Percentiles rank a stretch among this genome's conserved stretches.
These are phyloP conservation scores for Agelastica alni DNA, from an alignment of 2,888 invertebrate genomes.

Conservation along the genomic window DNA sequence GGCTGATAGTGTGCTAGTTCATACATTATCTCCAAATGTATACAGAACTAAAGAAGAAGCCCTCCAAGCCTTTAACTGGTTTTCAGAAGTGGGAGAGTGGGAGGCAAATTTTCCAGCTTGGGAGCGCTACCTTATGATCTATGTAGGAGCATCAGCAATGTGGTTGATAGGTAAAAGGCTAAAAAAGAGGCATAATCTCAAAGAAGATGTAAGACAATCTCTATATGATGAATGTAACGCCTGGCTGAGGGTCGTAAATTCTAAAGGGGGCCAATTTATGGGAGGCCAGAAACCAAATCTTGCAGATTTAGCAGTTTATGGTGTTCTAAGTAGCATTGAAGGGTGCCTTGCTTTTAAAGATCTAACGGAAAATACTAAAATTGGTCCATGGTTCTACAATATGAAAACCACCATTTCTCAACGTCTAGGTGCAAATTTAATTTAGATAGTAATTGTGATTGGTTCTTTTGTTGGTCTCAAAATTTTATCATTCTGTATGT, in stretches of 20 bases:
- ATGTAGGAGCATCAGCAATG: constrained; percentile 93
- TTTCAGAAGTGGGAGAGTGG: constrained; percentile 93
- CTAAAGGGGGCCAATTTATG: constrained; percentile 72
- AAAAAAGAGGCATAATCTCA: constrained; percentile 83
- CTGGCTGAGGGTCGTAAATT: constrained; percentile 75
- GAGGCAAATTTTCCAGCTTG: constrained; percentile 81
- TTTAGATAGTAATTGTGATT: constrained; percentile 27
- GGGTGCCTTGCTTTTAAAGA: constrained; percentile 91
- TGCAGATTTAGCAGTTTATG: constrained; percentile 90
- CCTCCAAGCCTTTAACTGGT: constrained; percentile 91
- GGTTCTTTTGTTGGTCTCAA: background rate
- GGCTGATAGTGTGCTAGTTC: constrained; percentile 91
- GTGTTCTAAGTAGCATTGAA: constrained; percentile 89
- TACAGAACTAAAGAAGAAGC: constrained; percentile 87
- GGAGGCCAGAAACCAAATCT: constrained; percentile 89
- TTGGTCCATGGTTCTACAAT: constrained; percentile 77
- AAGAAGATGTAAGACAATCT: constrained; percentile 86
- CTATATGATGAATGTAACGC: constrained; percentile 86
- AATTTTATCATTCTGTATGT: too few relatives aligned
- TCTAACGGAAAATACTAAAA: constrained; percentile 71
- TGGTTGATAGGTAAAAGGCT: constrained; percentile 87
- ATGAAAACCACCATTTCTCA: constrained; percentile 69
- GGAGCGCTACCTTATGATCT: constrained; percentile 86
- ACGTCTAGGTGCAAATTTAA: constrained; percentile 61
- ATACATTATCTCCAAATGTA: constrained; percentile 94